Evolutionary conservation across 2,888 invertebrate species (phyloP).

Genomic region (Athrips mouffetella): DNA sequence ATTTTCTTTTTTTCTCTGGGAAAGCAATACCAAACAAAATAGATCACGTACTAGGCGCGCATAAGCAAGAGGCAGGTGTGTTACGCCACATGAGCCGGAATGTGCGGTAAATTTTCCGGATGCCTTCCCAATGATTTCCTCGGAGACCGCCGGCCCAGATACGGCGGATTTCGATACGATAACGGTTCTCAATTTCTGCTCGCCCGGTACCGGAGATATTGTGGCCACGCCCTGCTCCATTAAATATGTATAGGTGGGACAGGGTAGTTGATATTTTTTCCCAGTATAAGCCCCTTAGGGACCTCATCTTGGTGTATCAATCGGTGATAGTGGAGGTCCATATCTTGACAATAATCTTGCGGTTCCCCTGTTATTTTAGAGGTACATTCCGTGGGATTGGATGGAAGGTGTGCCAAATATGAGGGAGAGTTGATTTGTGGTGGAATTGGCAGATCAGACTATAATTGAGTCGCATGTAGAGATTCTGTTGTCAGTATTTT

Average conservation of each 20-base stretch:
- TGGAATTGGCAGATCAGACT: conserved; percentile 1
- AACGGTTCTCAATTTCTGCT: conserved; percentile 72
- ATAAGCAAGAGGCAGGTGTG: conserved; percentile 70
- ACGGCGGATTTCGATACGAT: conserved; percentile 77
- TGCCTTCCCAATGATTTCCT: conserved; percentile 89
- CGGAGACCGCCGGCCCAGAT: conserved; percentile 81
- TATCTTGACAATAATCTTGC: conserved; percentile 60
- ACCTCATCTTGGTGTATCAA: conserved; percentile 60
- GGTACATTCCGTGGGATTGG: conserved; percentile 37
- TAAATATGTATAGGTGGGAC: conserved; percentile 62
- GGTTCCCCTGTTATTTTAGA: conserved; percentile 35
- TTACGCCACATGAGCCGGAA: conserved; percentile 68
- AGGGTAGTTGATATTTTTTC: conserved; percentile 49
- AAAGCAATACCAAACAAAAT: conserved; percentile 55
- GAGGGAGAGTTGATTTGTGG: conserved; percentile 2
- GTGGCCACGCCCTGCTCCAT: conserved; percentile 61
- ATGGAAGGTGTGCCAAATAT: conserved; percentile 18
- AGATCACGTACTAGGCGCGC: conserved; percentile 64
- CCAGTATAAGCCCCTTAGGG: conserved; percentile 47
- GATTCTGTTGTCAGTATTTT: too few species aligned
- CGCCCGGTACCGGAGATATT: conserved; percentile 58
- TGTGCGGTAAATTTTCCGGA: conserved; percentile 82
- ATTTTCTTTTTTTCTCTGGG: conserved; percentile 28
- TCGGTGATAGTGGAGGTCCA: conserved; percentile 51
- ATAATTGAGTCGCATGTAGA: too few species aligned